Percentiles rank a stretch among this genome's conserved stretches.
Evolutionary conservation across 2,797 vertebrate species (phyloP).

Genomic region (Scolopax rusticola): DNA sequence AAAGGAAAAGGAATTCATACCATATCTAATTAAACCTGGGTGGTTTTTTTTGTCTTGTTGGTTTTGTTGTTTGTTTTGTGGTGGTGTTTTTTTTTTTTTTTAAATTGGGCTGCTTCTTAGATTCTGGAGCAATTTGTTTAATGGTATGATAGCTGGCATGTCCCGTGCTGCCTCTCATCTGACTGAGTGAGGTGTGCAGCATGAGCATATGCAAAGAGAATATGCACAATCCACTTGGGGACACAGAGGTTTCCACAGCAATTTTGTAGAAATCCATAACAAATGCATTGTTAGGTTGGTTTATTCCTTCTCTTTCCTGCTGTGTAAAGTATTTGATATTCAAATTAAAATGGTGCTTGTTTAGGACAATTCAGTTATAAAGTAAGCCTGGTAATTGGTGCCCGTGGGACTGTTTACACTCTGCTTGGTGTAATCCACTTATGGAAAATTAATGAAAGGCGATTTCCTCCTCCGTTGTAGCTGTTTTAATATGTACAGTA

Average conservation of each 20-base stretch:
- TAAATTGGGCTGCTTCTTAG: neutral
- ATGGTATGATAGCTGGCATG: neutral
- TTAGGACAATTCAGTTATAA: slow-evolving; percentile 71
- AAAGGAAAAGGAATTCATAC: neutral
- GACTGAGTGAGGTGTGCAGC: neutral
- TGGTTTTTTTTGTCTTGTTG: fast-evolving
- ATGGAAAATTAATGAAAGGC: slow-evolving; percentile 75
- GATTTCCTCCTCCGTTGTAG: slow-evolving; percentile 39
- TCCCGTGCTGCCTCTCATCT: neutral
- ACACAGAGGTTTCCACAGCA: slow-evolving; percentile 13
- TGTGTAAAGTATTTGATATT: slow-evolving; percentile 70
- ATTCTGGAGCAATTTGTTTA: neutral
- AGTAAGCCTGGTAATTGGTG: slow-evolving; percentile 72
- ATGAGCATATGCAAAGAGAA: neutral
- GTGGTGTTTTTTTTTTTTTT: neutral
- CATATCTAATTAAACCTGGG: neutral
- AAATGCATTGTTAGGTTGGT: slow-evolving; percentile 58
- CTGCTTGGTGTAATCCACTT: slow-evolving; percentile 73
- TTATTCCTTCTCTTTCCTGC: slow-evolving; percentile 46
- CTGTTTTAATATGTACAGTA: slow-evolving; percentile 32
- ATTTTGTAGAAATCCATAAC: slow-evolving; percentile 48
- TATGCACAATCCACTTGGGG: neutral
- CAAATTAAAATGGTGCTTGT: slow-evolving; percentile 69
- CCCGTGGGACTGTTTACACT: slow-evolving; percentile 73
- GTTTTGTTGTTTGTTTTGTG: neutral